phyloP scores from a whole-genome alignment of 2,113 vertebrate genomes.

The Megalops atlanticus region DNA sequence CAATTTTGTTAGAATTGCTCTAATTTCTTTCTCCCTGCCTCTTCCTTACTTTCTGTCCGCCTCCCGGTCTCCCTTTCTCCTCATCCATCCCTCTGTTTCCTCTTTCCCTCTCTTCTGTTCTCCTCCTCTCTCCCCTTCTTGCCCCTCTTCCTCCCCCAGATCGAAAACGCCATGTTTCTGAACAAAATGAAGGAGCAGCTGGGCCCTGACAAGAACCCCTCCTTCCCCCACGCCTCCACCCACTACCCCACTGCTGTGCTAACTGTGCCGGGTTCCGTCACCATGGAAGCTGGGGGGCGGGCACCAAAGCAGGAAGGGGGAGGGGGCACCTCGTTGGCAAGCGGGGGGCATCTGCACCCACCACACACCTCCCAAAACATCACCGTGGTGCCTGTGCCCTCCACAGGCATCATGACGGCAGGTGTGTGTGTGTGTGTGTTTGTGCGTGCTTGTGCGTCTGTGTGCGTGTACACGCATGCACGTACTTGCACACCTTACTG shows the following conservation, averaged over 20 bases:
- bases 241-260: slow-evolving; percentile 93
- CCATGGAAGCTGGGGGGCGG: slow-evolving; percentile 74
- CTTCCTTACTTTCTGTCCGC: not conserved
- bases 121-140: not conserved
- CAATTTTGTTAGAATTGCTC: not conserved
- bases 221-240: slow-evolving; percentile 74
- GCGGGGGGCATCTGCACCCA: slow-evolving; percentile 81
- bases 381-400: slow-evolving; percentile 91
- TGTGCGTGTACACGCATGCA: not conserved
- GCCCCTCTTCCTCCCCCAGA: slow-evolving; percentile 61
- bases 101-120: not conserved
- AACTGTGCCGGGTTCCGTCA: slow-evolving; percentile 84
- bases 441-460: not conserved
- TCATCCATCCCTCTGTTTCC: not conserved
- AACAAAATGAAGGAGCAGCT: slow-evolving; percentile 98
- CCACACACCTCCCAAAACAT: slow-evolving; percentile 91
- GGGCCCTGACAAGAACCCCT: slow-evolving; percentile 84
- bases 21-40: not conserved
- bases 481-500: too few relatives aligned
- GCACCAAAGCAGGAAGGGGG: slow-evolving; percentile 78
- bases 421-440: slow-evolving; percentile 65
- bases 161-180: slow-evolving; percentile 96
- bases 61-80: not conserved
- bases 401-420: slow-evolving; percentile 94
- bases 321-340: slow-evolving; percentile 71